Percentiles rank a stretch among this genome's conserved stretches.
Conservation (phyloP, 1,140 invertebrate genomes). For the Drosophila fuyamai region DNA sequence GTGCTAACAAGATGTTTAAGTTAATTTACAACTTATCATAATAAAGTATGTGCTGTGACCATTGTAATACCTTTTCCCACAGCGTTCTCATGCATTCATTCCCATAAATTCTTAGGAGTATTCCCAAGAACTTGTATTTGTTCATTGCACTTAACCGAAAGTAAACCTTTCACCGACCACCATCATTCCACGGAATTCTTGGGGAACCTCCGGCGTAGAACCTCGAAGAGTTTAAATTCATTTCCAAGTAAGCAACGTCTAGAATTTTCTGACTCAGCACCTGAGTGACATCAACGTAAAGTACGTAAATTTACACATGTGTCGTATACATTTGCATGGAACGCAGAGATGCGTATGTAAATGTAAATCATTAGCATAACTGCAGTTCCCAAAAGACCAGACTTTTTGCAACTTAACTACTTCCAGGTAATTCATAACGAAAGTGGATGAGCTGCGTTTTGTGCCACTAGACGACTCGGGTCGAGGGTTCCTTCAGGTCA, state of each 20-base stretch:
- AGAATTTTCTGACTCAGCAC: constrained; percentile 38
- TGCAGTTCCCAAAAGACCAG: constrained; percentile 21
- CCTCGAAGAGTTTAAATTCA: constrained; percentile 10
- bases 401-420: constrained; percentile 54
- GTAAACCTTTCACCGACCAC: constrained; percentile 35
- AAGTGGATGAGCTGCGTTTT: constrained; percentile 18
- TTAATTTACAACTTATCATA: not conserved
- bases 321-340: constrained; percentile 26
- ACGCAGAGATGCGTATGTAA: constrained; percentile 4
- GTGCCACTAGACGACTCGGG: not conserved
- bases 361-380: constrained; percentile 46
- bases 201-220: constrained; percentile 15
- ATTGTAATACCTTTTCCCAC: constrained; percentile 19
- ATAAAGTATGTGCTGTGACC: not conserved
- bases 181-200: constrained; percentile 37
- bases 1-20: not conserved
- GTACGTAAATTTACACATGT: constrained; percentile 32
- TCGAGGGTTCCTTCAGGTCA: constrained; percentile 32
- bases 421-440: constrained; percentile 80
- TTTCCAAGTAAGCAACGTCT: constrained; percentile 24
- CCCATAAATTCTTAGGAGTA: constrained; percentile 4
- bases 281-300: constrained; percentile 55
- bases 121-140: constrained; percentile 41
- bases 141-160: constrained; percentile 17
- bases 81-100: not conserved